Evolutionary conservation across 2,888 invertebrate genomes (phyloP).

Genomic region (Cerceris ruficornis): DNA sequence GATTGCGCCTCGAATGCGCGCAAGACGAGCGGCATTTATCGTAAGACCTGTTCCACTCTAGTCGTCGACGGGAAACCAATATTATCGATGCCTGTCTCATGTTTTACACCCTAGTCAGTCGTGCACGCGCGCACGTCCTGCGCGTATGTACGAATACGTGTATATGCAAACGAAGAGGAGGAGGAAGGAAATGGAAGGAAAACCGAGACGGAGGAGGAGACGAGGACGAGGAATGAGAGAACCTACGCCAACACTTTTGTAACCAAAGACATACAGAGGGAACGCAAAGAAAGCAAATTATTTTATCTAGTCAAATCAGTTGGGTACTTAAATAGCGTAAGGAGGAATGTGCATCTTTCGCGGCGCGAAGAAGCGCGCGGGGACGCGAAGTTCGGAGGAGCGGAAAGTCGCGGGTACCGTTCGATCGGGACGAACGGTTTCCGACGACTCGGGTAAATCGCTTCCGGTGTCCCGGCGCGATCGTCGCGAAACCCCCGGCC

Average conservation of each 20-base stretch:
- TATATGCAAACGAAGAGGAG: conserved; percentile 60
- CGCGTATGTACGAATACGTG: conserved; percentile 60
- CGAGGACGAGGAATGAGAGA: conserved; percentile 8
- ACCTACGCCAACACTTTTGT: conserved; percentile 57
- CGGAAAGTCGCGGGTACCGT: background rate
- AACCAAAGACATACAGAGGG: conserved; percentile 68
- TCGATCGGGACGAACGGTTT: background rate
- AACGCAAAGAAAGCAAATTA: conserved; percentile 58
- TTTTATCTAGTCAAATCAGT: conserved; percentile 77
- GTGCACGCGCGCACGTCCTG: conserved; percentile 70
- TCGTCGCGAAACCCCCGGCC: no score
- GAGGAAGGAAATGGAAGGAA: background rate
- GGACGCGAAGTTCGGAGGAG: background rate
- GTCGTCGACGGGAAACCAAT: conserved; percentile 59
- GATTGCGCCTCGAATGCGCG: background rate
- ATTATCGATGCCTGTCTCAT: conserved; percentile 68
- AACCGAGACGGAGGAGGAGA: background rate
- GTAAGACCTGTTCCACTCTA: conserved; percentile 48
- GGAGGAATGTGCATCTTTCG: conserved; percentile 79
- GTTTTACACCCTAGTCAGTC: conserved; percentile 79
- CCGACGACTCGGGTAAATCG: background rate
- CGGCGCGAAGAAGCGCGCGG: conserved; percentile 25
- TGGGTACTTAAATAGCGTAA: conserved; percentile 78
- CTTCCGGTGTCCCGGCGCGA: no score
- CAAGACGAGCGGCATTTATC: conserved; percentile 2